Conservation (phyloP, 2,888 invertebrate species). For the Leucoptera coffeella region DNA sequence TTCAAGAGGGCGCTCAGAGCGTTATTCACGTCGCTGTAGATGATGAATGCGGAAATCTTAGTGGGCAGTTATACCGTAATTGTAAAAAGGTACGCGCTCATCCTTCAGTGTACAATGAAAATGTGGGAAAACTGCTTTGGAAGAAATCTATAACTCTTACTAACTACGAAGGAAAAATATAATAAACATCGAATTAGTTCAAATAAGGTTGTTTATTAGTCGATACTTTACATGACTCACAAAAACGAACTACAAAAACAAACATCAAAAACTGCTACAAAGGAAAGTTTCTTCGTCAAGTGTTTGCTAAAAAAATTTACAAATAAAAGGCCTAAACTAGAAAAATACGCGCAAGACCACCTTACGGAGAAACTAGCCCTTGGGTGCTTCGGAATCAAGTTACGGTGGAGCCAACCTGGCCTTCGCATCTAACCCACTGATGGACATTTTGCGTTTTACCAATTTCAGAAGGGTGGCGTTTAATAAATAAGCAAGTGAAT, state of each 20-base stretch:
- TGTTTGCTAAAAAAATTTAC: conserved; percentile 25
- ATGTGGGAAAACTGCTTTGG: conserved; percentile 53
- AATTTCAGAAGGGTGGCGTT: conserved; percentile 43
- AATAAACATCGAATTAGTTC: no score
- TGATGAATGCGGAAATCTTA: conserved; percentile 55
- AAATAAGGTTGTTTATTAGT: no score
- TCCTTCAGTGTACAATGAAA: conserved; percentile 52
- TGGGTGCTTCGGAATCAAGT: conserved; percentile 2
- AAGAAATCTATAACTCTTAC: no score
- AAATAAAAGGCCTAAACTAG: conserved; percentile 7
- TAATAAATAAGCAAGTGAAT: conserved; percentile 28
- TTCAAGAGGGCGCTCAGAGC: conserved; percentile 67
- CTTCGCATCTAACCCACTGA: conserved; percentile 14
- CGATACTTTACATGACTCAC: no score
- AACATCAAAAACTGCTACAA: no score
- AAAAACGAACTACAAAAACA: no score
- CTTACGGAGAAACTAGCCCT: conserved; percentile 17
- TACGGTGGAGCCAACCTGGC: no score
- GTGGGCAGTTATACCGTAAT: conserved; percentile 67
- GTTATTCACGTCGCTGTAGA: conserved; percentile 60
- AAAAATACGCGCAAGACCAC: conserved; percentile 19
- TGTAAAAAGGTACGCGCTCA: conserved; percentile 54
- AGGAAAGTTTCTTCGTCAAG: conserved; percentile 17
- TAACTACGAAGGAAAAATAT: no score
- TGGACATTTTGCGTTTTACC: conserved; percentile 42